Percentiles rank a stretch among this genome's conserved stretches.
Conservation (phyloP, 2,113 vertebrate species). For the Myanophis thanlyinensis region DNA sequence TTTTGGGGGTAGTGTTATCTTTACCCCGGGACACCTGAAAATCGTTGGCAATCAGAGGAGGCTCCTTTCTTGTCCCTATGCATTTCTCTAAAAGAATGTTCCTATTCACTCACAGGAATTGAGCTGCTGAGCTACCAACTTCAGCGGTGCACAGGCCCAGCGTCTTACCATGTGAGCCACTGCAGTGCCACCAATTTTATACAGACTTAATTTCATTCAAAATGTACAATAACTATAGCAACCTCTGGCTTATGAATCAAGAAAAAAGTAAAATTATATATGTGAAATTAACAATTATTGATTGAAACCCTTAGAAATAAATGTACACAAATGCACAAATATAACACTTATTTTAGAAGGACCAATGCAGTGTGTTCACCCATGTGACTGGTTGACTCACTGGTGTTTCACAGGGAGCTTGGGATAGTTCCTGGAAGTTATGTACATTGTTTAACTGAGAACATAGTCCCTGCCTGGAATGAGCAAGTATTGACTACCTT, state of each 20-base stretch:
- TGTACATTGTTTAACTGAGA: not conserved
- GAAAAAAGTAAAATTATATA: conserved; percentile 40
- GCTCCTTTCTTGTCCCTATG: too few relatives aligned
- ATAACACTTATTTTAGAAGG: not conserved
- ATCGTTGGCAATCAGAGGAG: too few relatives aligned
- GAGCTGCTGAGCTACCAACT: too few relatives aligned
- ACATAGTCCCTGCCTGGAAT: not conserved
- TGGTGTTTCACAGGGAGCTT: not conserved
- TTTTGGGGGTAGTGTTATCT: too few relatives aligned
- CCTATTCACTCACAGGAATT: too few relatives aligned
- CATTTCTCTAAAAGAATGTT: too few relatives aligned
- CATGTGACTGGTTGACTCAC: not conserved
- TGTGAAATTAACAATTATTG: conserved; percentile 41
- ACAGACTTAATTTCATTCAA: conserved; percentile 4
- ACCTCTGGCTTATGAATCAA: not conserved
- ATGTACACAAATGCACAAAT: too few relatives aligned
- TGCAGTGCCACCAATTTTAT: conserved; percentile 36
- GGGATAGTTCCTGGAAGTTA: not conserved
- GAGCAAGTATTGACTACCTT: not conserved
- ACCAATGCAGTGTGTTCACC: not conserved
- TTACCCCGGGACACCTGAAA: too few relatives aligned
- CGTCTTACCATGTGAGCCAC: too few relatives aligned
- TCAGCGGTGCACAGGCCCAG: too few relatives aligned
- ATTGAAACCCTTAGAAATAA: conserved; percentile 42
- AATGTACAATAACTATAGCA: conserved; percentile 23